Conservation (phyloP, 1,140 invertebrate species). For the Scaptodrosophila lebanonensis region DNA sequence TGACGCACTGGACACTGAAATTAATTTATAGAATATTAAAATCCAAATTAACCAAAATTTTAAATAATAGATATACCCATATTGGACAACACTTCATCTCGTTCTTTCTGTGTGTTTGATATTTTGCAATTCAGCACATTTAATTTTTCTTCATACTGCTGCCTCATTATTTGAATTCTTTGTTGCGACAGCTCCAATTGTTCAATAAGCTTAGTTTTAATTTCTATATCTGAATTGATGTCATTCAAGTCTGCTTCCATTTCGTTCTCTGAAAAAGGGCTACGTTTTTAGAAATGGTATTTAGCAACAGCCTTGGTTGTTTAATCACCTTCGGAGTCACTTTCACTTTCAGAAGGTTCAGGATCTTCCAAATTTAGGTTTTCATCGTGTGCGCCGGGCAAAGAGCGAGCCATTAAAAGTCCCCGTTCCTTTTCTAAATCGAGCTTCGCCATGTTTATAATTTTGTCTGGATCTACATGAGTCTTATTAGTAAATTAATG, state of each 20-base stretch:
- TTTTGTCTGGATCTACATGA: conserved; percentile 40
- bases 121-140: conserved; percentile 91
- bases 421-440: conserved; percentile 78
- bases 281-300: conserved; percentile 78
- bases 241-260: conserved; percentile 86
- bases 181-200: conserved; percentile 93
- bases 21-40: neutral
- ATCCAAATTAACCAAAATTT: conserved; percentile 1
- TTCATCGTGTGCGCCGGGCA: conserved; percentile 67
- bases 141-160: conserved; percentile 97
- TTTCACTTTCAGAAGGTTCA: conserved; percentile 77
- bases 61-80: conserved; percentile 39
- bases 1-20: conserved; percentile 29
- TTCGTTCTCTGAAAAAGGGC: conserved; percentile 51
- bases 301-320: no score
- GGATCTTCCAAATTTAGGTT: conserved; percentile 79
- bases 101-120: conserved; percentile 92
- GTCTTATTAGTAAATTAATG: neutral
- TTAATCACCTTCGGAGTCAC: conserved; percentile 78
- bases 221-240: conserved; percentile 92
- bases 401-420: conserved; percentile 54
- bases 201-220: conserved; percentile 95
- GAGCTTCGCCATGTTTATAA: conserved; percentile 80
- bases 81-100: conserved; percentile 91
- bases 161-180: conserved; percentile 87